Evolutionary conservation across 2,888 invertebrate species (phyloP).

Genomic region (Heliconius hortense): DNA sequence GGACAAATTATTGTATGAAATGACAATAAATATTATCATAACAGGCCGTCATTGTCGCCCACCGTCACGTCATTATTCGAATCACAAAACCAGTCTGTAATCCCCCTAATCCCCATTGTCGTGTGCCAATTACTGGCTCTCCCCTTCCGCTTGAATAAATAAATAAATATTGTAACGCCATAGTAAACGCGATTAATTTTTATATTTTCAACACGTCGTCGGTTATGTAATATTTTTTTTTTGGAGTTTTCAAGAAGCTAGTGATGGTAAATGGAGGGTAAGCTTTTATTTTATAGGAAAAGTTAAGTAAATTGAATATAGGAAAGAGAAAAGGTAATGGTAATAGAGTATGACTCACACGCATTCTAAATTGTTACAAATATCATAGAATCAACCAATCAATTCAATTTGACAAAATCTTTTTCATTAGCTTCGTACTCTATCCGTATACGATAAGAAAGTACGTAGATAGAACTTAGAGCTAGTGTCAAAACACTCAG

Average conservation of each 20-base stretch:
- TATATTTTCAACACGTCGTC: constrained; percentile 47
- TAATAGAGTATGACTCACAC: background rate
- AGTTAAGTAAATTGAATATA: background rate
- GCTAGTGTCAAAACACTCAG: no score
- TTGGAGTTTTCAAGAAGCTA: constrained; percentile 1
- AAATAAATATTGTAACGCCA: constrained; percentile 73
- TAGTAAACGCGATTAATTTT: constrained; percentile 50
- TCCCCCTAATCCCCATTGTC: constrained; percentile 78
- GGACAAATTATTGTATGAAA: constrained; percentile 69
- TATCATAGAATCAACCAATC: background rate
- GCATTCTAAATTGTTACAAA: background rate
- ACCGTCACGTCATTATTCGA: constrained; percentile 70
- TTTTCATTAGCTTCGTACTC: no score
- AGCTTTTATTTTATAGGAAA: background rate
- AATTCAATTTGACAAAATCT: background rate
- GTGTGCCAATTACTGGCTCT: constrained; percentile 76
- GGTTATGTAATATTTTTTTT: constrained; percentile 27
- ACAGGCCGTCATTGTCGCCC: constrained; percentile 74
- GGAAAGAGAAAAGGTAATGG: background rate
- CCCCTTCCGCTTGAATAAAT: constrained; percentile 80
- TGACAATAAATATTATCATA: constrained; percentile 75
- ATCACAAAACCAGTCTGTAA: constrained; percentile 77
- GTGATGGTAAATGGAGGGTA: background rate
- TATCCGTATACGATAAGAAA: background rate
- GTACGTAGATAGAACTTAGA: no score